Percentiles rank a stretch among this genome's conserved stretches.
Evolutionary conservation across 2,113 vertebrate genomes (phyloP).

Genomic region (Chloropsis cyanopogon): DNA sequence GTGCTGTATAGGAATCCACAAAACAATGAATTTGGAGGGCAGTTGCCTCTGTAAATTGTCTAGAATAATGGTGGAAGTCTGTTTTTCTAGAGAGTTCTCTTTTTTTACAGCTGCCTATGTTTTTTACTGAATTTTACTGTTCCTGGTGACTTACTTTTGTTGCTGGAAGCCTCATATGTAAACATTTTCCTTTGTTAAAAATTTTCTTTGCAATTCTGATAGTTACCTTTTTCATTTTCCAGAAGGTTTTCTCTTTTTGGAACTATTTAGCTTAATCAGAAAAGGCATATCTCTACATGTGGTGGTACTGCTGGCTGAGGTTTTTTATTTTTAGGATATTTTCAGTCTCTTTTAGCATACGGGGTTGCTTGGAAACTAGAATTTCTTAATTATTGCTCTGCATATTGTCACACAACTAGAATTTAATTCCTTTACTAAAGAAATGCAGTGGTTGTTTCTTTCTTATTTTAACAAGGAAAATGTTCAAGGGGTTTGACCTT

Average conservation of each 20-base stretch:
- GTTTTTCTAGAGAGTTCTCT: background rate
- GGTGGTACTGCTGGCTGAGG: background rate
- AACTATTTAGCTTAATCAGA: background rate
- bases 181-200: background rate
- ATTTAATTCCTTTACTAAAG: background rate
- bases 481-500: background rate
- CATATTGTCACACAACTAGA: background rate
- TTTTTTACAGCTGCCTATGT: background rate
- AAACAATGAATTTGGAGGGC: background rate
- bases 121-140: background rate
- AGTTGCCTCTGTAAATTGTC: background rate
- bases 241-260: background rate
- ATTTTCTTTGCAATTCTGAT: background rate
- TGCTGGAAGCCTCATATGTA: background rate
- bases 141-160: background rate
- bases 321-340: background rate
- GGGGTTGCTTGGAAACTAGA: conserved; percentile 31
- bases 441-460: background rate
- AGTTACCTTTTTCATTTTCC: background rate
- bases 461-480: background rate
- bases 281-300: background rate
- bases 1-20: background rate
- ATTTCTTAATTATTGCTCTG: conserved; percentile 6
- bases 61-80: background rate
- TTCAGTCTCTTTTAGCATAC: background rate